These are phyloP conservation scores for Meiosimyza decipiens DNA, from an alignment of 2,888 invertebrate species.

Conservation along the genomic window DNA sequence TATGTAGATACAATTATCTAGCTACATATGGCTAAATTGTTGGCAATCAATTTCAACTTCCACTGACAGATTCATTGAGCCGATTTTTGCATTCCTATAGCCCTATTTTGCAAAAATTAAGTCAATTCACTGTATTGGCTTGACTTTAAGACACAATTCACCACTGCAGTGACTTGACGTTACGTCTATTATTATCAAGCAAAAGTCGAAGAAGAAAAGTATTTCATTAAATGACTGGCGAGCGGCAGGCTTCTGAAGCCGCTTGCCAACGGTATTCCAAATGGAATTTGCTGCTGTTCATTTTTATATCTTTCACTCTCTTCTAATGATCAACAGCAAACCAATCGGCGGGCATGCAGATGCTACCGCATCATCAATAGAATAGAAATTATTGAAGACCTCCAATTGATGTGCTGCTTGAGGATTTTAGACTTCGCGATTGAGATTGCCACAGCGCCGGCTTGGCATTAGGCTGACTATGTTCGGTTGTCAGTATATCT, in stretches of 20 bases:
- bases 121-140: slow-evolving; percentile 17
- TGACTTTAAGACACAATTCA: slow-evolving; percentile 2
- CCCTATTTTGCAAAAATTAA: slow-evolving; percentile 24
- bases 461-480: slow-evolving; percentile 8
- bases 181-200: slow-evolving; percentile 4
- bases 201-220: slow-evolving; percentile 29
- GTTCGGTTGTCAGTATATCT: background rate
- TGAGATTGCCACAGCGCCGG: background rate
- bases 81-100: slow-evolving; percentile 12
- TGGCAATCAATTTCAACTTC: background rate
- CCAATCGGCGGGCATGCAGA: background rate
- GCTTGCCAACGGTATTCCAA: background rate
- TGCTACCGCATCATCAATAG: background rate
- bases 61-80: background rate
- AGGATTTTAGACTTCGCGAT: background rate
- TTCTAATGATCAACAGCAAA: too few relatives aligned
- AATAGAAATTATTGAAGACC: background rate
- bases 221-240: slow-evolving; percentile 39
- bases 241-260: slow-evolving; percentile 16
- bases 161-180: too few relatives aligned
- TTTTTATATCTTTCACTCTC: too few relatives aligned
- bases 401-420: slow-evolving; percentile 1
- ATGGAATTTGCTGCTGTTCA: too few relatives aligned
- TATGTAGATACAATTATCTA: slow-evolving; percentile 9
- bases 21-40: slow-evolving; percentile 14